Evolutionary conservation across 2,888 invertebrate species (phyloP).

Genomic region (Eupithecia insigniata): DNA sequence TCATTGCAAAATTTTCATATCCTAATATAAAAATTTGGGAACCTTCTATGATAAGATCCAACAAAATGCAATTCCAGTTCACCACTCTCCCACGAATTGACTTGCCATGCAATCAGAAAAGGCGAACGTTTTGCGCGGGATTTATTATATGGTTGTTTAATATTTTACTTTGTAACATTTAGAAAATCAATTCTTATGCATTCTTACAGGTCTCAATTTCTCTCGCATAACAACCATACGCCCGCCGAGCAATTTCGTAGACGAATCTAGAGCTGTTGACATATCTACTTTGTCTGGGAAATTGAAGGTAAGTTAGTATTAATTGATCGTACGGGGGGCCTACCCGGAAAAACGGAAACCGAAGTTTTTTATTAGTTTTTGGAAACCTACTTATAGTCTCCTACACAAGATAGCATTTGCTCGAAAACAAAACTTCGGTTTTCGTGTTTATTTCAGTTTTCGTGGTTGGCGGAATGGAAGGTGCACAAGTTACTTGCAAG

Average conservation of each 20-base stretch:
- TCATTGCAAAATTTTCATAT: too few species aligned
- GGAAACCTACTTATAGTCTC: background rate
- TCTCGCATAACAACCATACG: constrained; percentile 74
- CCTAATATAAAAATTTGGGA: background rate
- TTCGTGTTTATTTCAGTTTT: too few species aligned
- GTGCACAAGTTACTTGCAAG: too few species aligned
- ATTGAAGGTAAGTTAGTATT: constrained; percentile 61
- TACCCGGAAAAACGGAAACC: background rate
- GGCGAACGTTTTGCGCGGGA: too few species aligned
- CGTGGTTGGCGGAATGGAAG: too few species aligned
- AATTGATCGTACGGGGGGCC: background rate
- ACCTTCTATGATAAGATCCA: background rate
- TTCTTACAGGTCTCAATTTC: constrained; percentile 72
- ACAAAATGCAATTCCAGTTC: background rate
- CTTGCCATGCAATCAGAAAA: background rate
- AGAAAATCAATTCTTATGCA: background rate
- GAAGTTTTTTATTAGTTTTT: background rate
- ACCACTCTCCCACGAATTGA: background rate
- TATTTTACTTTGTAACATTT: too few species aligned
- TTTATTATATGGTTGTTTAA: too few species aligned
- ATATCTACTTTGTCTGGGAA: constrained; percentile 62
- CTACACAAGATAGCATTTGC: background rate
- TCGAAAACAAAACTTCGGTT: too few species aligned
- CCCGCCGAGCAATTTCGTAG: constrained; percentile 69
- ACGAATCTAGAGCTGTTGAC: constrained; percentile 70